Percentiles rank a stretch among this genome's conserved stretches.
Conservation (phyloP, 2,888 invertebrate species). For the Mystacides longicornis region DNA sequence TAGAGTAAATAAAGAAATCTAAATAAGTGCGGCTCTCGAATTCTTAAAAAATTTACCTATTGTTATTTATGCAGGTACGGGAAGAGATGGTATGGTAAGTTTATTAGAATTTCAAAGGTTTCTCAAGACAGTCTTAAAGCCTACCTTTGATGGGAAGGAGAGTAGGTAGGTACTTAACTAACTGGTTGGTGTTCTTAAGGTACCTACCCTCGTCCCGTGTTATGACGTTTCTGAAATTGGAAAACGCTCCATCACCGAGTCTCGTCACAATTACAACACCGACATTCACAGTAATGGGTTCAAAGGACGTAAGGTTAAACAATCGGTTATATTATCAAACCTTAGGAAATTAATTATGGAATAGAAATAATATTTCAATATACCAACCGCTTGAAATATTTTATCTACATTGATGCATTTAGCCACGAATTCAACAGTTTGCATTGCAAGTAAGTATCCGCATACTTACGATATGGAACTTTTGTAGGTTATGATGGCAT, state of each 20-base stretch:
- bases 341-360: background rate
- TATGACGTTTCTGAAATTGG: slow-evolving; percentile 20
- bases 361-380: background rate
- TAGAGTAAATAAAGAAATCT: too few relatives aligned
- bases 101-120: too few relatives aligned
- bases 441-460: too few relatives aligned
- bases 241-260: slow-evolving; percentile 7
- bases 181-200: too few relatives aligned
- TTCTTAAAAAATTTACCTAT: too few relatives aligned
- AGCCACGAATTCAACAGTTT: background rate
- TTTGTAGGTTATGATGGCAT: background rate
- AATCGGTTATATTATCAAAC: slow-evolving; percentile 2
- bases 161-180: background rate
- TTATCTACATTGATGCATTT: background rate
- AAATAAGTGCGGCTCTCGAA: too few relatives aligned
- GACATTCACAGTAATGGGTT: background rate
- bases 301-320: background rate
- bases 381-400: too few relatives aligned
- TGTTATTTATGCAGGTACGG: too few relatives aligned
- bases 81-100: too few relatives aligned
- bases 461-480: background rate
- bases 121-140: too few relatives aligned
- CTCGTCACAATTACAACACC: background rate
- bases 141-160: too few relatives aligned
- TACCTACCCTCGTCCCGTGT: slow-evolving; percentile 13